Evolutionary conservation across 2,113 vertebrate species (phyloP).

Genomic region (Pterocles orientalis): DNA sequence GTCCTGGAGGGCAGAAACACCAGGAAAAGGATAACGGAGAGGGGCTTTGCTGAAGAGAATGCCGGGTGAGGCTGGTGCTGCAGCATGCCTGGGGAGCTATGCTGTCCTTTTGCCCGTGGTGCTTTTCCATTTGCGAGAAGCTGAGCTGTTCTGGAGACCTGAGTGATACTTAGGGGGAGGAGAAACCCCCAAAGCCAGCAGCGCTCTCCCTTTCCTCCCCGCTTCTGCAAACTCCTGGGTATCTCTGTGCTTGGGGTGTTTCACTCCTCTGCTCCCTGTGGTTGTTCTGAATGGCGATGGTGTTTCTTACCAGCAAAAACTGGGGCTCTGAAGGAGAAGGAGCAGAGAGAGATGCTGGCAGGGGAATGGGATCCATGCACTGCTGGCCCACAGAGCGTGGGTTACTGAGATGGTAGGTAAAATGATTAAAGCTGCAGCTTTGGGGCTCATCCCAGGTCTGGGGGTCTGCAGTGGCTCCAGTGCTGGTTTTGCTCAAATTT

Average conservation of each 20-base stretch:
- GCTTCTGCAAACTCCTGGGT: neutral
- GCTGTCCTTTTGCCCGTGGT: constrained; percentile 1
- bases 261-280: neutral
- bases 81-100: neutral
- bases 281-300: neutral
- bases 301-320: neutral
- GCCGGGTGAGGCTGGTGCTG: accelerated
- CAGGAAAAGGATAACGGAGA: neutral
- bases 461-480: neutral
- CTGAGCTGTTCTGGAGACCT: neutral
- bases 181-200: neutral
- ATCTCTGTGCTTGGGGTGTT: neutral
- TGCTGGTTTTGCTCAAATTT: neutral
- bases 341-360: neutral
- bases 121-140: neutral
- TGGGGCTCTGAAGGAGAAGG: neutral
- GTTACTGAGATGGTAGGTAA: neutral
- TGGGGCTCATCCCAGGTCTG: neutral
- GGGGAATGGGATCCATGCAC: neutral
- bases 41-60: neutral
- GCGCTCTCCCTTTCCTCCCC: neutral
- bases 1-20: neutral
- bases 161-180: neutral
- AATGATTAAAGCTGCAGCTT: neutral
- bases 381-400: neutral